phyloP scores from a whole-genome alignment of 2,113 vertebrate species.

The Saiga tatarica region DNA sequence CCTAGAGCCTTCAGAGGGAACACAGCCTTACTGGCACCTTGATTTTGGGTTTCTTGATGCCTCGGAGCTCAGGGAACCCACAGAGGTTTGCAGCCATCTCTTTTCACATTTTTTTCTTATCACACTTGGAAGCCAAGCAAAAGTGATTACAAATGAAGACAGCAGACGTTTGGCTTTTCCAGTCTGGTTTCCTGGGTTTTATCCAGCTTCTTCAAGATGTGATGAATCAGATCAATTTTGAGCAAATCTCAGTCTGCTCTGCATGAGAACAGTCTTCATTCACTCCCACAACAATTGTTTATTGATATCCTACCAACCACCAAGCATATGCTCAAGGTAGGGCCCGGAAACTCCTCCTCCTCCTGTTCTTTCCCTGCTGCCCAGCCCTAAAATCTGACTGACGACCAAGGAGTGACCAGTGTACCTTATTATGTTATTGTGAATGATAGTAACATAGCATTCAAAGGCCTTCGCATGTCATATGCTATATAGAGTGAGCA shows the following conservation, averaged over 20 bases:
- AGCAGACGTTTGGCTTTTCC: background rate
- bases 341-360: background rate
- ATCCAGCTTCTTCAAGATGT: background rate
- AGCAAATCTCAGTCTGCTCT: background rate
- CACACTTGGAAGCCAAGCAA: background rate
- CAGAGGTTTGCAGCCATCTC: background rate
- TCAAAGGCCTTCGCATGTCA: background rate
- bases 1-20: background rate
- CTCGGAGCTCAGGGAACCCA: background rate
- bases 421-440: background rate
- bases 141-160: background rate
- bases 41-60: background rate
- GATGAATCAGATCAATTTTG: background rate
- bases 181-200: background rate
- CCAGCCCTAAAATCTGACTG: background rate
- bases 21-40: background rate
- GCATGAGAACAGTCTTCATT: background rate
- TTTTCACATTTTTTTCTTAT: background rate
- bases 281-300: background rate
- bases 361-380: background rate
- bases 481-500: background rate
- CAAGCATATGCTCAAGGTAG: background rate
- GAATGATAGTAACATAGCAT: background rate
- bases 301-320: background rate
- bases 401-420: background rate